Percentiles rank a stretch among this genome's conserved stretches.
phyloP scores from a whole-genome alignment of 2,113 vertebrate species.

The Fregetta grallaria region DNA sequence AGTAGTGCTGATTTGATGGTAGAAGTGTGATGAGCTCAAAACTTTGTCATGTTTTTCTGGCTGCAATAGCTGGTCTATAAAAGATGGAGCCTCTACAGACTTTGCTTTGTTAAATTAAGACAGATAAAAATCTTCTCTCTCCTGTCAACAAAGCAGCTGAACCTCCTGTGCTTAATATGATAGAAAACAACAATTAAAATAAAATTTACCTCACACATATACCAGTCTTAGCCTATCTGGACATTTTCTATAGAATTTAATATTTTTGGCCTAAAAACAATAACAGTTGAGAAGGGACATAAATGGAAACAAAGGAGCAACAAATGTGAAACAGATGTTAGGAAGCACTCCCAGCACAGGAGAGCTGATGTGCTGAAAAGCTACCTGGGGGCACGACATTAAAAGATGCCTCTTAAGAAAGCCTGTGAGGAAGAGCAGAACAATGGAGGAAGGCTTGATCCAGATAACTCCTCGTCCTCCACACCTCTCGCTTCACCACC shows the following conservation, averaged over 20 bases:
- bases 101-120: slow-evolving; percentile 13
- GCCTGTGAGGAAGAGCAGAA: not conserved
- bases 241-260: slow-evolving; percentile 9
- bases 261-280: slow-evolving; percentile 35
- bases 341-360: slow-evolving; percentile 24
- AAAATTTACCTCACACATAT: not conserved
- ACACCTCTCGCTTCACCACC: not conserved
- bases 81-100: not conserved
- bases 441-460: not conserved
- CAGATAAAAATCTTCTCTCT: not conserved
- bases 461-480: not conserved
- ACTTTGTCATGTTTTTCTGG: not conserved
- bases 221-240: not conserved
- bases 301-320: slow-evolving; percentile 48
- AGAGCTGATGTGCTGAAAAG: slow-evolving; percentile 61
- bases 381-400: slow-evolving; percentile 18
- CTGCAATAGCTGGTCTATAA: not conserved
- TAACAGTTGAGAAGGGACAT: slow-evolving; percentile 20
- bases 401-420: not conserved
- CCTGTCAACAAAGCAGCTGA: not conserved
- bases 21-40: not conserved
- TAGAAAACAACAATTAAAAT: slow-evolving; percentile 42
- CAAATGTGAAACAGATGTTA: slow-evolving; percentile 67
- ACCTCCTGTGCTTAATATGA: not conserved
- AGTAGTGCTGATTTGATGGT: not conserved